phyloP scores from a whole-genome alignment of 2,888 invertebrate species.

The Drosophila maculinotata region DNA sequence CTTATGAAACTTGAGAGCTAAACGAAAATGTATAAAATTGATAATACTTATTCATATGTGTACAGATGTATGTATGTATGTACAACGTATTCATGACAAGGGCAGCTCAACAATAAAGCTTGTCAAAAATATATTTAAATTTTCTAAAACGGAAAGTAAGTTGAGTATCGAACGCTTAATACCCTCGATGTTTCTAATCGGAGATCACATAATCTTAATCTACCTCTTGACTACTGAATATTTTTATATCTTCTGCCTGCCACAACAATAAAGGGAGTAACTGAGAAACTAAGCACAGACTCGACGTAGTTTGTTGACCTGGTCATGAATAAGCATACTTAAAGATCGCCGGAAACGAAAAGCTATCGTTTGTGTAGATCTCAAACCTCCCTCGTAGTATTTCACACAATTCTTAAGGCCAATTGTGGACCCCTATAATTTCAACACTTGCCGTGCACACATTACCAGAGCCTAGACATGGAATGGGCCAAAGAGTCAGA shows the following conservation, averaged over 20 bases:
- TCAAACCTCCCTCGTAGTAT: conserved; percentile 36
- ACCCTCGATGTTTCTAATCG: too few relatives aligned
- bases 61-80: too few relatives aligned
- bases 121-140: not conserved
- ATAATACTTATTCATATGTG: conserved; percentile 48
- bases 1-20: conserved; percentile 65
- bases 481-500: conserved; percentile 45
- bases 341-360: not conserved
- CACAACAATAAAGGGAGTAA: too few relatives aligned
- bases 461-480: conserved; percentile 48
- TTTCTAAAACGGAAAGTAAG: too few relatives aligned
- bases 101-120: conserved; percentile 28
- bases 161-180: too few relatives aligned
- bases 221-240: too few relatives aligned
- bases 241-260: too few relatives aligned
- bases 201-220: too few relatives aligned
- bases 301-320: not conserved
- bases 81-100: conserved; percentile 25
- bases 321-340: not conserved
- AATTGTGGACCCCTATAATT: conserved; percentile 64
- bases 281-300: not conserved
- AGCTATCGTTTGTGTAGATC: conserved; percentile 5
- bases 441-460: conserved; percentile 41
- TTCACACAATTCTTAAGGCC: conserved; percentile 63
- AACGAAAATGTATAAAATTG: conserved; percentile 52